Evolutionary conservation across 2,888 invertebrate species (phyloP), one percentile per base, ranked within the genome.

Genomic region (Diloba caeruleocephala): DNA sequence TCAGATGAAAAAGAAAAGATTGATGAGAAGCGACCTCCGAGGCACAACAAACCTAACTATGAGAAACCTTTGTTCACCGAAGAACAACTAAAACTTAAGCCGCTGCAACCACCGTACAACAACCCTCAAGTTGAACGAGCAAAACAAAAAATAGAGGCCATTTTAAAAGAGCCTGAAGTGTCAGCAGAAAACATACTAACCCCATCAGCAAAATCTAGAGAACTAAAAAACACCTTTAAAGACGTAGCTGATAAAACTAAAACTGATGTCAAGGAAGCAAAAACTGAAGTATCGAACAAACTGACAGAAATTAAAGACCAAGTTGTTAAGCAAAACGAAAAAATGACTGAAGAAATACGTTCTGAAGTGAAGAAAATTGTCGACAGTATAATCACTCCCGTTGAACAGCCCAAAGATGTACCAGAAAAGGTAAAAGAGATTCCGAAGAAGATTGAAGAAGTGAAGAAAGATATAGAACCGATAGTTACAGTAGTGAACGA

Each of bases 91-190:
- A 93, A 87, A 77, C 58, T 94, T 3, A 90, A 81, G 72, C 87
- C 88, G 12, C 72, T 94, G 37, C 89, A 90, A 54, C 90, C 92
- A 5, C 93, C 93, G 0, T 91, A 90, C 43, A 90, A 93, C 39
- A 93, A 94, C 42, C 93, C 93, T 14, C 90, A 93, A 79, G 85
- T 94, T 5, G 93, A 93, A 74, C 81, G 89, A 55, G 93, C 87
- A 0, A 91, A 88, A 76, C 90, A 90, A 66, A 93, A 88, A 78
- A 94, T 94, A 51, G 93, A 93, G 29, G 88, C 89, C 12, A 92
- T 94, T 50, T 62, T 94, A 14, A 92, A 90, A 76, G 88, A 90
- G 26, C 92, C 93, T 1, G 92, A 93, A 78, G 90, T 94, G 28
- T 94, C 93, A 0, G 74, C 87, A 28, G 92, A 92, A 78, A 92